Evolutionary conservation across 2,113 vertebrate species (phyloP), one percentile per base, ranked within the genome.

Genomic region (Coreoperca whiteheadi): DNA sequence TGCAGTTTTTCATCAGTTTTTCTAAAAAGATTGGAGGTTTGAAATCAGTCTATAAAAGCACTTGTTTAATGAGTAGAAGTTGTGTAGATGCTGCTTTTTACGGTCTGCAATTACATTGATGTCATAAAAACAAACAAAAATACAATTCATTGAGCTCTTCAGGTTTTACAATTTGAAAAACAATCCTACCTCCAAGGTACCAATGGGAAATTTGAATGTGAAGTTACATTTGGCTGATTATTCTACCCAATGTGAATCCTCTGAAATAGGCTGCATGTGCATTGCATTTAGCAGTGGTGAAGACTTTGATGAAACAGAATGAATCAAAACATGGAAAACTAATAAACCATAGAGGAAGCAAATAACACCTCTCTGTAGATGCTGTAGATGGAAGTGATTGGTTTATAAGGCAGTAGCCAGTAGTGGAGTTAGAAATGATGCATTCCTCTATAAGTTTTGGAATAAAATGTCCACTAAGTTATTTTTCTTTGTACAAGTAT

Each of bases 1-100:
- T 70, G 16, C 15, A 41, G 20, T n/a, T 61, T 50, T 43, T 57
- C 25, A 50, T 6, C 64, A 78, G 21, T 28, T 69, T 68, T 68
- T 15, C 21, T 39, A 30, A 25, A 64, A 39, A 46, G 1, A 9
- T n/a, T 6, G 30, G 6, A 34, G 32, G 46, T 51, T 8, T 69
- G 10, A 51, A 37, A 39, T 25, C 0, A n/a, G 9, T 39, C 3
- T 20, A 28, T 51, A 6, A 39, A 61, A n/a, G 54, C 7, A 59
- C 2, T 21, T 51, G 5, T 32, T 60, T 60, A 15, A 32, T 5
- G 30, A 15, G 25, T 10, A 37, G 20, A 25, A 12, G 34, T 20
- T 57, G 4, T 59, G 39, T 4, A 37, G 11, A 61, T 14, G n/a
- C 11, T 41, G n/a, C 30, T 61, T 23, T 21, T n/a, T 23, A 32